phyloP scores from a whole-genome alignment of 1,140 invertebrate species.

The Gonatopus flavifemur region DNA sequence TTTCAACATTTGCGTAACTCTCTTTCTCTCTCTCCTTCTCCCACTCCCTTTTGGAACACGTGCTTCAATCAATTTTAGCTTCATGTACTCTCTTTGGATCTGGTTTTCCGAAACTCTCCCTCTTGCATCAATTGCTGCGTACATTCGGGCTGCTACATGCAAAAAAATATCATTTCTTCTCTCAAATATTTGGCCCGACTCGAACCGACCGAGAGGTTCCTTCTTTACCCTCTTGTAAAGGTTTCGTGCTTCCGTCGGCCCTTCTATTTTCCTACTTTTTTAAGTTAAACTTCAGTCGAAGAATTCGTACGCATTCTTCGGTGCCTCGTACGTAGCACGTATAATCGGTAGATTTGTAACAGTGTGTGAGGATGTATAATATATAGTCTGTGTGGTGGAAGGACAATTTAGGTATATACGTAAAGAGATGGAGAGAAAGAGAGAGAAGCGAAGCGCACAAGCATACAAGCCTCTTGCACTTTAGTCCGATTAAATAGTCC shows the following conservation, averaged over 20 bases:
- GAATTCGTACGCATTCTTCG: slow-evolving; percentile 5
- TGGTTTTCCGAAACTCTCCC: too few species aligned
- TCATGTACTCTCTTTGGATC: too few species aligned
- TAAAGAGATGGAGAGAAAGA: slow-evolving; percentile 8
- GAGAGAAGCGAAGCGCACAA: slow-evolving; percentile 17
- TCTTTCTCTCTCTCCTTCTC: background rate
- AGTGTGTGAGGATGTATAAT: too few species aligned
- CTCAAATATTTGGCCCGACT: slow-evolving; percentile 34
- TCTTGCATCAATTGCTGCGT: too few species aligned
- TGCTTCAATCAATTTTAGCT: too few species aligned
- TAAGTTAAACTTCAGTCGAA: slow-evolving; percentile 10
- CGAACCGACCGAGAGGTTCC: slow-evolving; percentile 4
- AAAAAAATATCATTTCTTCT: slow-evolving; percentile 30
- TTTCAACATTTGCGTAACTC: too few species aligned
- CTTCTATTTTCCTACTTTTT: slow-evolving; percentile 15
- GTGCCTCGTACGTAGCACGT: slow-evolving; percentile 12
- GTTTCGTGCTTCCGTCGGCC: slow-evolving; percentile 6
- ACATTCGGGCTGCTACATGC: background rate
- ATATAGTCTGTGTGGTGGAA: too few species aligned
- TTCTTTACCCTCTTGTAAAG: slow-evolving; percentile 13
- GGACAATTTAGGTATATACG: too few species aligned
- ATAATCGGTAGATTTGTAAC: too few species aligned
- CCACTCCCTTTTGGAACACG: too few species aligned
- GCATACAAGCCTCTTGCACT: slow-evolving; percentile 36
- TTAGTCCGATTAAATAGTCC: slow-evolving; percentile 41